phyloP scores from a whole-genome alignment of 2,797 vertebrate species.

The Phataginus tricuspis region DNA sequence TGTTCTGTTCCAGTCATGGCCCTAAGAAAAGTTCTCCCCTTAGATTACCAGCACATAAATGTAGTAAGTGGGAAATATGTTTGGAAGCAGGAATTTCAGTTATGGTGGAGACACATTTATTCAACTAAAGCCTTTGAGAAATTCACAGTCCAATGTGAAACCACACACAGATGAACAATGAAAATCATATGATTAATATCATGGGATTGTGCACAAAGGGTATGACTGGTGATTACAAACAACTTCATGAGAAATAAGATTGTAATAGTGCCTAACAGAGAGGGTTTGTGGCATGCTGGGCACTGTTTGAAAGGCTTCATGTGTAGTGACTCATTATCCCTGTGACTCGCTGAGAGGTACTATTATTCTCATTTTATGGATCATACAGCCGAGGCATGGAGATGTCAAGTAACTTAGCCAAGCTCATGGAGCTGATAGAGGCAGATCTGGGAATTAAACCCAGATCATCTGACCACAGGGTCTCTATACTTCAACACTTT shows the following conservation, averaged over 20 bases:
- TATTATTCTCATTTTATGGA: neutral
- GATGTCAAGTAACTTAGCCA: neutral
- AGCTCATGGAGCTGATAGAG: neutral
- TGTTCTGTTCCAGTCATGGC: slow-evolving; percentile 24
- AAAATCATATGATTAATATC: slow-evolving; percentile 19
- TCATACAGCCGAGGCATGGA: neutral
- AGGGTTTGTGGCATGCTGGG: neutral
- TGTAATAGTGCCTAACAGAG: neutral
- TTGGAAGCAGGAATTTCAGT: slow-evolving; percentile 50
- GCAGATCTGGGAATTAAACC: neutral
- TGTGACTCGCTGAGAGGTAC: neutral
- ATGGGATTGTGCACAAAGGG: neutral
- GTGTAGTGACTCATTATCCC: neutral
- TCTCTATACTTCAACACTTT: neutral
- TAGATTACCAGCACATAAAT: slow-evolving; percentile 19
- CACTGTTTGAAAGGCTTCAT: neutral
- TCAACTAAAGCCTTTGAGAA: slow-evolving; percentile 52
- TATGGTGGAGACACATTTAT: slow-evolving; percentile 47
- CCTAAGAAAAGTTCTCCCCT: slow-evolving; percentile 24
- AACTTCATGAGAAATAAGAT: slow-evolving; percentile 45
- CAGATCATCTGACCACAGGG: neutral
- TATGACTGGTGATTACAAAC: neutral
- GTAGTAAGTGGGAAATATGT: slow-evolving; percentile 29
- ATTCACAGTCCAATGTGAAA: slow-evolving; percentile 47
- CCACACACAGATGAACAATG: slow-evolving; percentile 53